Evolutionary conservation across 2,797 vertebrate genomes (phyloP).

Genomic region (Neosilurus mollespiculum): DNA sequence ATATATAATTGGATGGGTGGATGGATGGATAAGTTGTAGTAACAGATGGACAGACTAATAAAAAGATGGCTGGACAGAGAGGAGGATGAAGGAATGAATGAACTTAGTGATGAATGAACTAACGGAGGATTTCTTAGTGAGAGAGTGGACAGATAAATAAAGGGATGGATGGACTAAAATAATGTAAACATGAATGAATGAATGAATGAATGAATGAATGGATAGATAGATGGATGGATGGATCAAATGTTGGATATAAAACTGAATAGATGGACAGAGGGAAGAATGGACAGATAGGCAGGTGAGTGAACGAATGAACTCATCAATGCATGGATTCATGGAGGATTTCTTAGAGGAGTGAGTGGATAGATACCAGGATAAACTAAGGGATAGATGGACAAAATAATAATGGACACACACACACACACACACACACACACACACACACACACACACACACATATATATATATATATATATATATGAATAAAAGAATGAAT

Average conservation of each 20-base stretch:
- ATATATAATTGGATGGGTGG: not conserved
- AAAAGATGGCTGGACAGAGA: not conserved
- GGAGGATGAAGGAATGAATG: not conserved
- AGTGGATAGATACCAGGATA: not conserved
- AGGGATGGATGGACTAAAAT: not conserved
- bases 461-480: no score
- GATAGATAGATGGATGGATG: not conserved
- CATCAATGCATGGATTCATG: not conserved
- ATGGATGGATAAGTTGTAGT: not conserved
- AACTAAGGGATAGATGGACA: not conserved
- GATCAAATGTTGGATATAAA: not conserved
- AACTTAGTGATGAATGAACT: not conserved
- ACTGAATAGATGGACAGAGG: not conserved
- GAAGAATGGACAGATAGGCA: not conserved
- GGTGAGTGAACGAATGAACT: not conserved
- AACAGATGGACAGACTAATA: not conserved
- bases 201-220: not conserved
- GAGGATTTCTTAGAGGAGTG: not conserved
- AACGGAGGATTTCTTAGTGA: no score
- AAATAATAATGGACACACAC: no score
- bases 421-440: no score
- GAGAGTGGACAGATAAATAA: not conserved
- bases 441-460: no score
- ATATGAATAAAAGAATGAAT: not conserved
- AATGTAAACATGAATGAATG: no score